Evolutionary conservation across 2,797 vertebrate species (phyloP).

Genomic region (Loris lydekkerianus): DNA sequence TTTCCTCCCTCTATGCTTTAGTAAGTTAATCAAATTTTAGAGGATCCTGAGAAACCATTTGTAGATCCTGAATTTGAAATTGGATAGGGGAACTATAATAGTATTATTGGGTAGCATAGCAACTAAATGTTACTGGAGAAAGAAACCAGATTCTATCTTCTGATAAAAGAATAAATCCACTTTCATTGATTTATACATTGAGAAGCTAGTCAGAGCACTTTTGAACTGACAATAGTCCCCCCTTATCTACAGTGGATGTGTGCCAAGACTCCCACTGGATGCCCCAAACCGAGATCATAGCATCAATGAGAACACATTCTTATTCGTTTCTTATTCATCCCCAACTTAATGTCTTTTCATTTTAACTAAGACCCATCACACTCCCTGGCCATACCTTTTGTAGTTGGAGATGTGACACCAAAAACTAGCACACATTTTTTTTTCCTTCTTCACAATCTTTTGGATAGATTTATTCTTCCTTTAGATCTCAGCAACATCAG

Average conservation of each 20-base stretch:
- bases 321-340: neutral
- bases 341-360: neutral
- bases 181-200: neutral
- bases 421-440: neutral
- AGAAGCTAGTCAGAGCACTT: neutral
- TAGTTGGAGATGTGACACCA: neutral
- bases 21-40: neutral
- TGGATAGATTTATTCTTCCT: neutral
- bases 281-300: no score
- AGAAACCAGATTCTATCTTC: neutral
- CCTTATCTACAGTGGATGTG: neutral
- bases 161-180: neutral
- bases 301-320: neutral
- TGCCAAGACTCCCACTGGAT: neutral
- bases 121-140: neutral
- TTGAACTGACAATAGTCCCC: neutral
- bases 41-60: neutral
- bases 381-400: neutral
- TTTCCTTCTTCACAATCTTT: neutral
- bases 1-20: neutral
- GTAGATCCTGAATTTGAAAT: neutral
- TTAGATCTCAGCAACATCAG: neutral
- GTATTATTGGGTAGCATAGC: neutral
- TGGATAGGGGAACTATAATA: neutral
- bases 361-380: neutral